Conservation (phyloP, 2,888 invertebrate species). For the Sylvicola cinctus region DNA sequence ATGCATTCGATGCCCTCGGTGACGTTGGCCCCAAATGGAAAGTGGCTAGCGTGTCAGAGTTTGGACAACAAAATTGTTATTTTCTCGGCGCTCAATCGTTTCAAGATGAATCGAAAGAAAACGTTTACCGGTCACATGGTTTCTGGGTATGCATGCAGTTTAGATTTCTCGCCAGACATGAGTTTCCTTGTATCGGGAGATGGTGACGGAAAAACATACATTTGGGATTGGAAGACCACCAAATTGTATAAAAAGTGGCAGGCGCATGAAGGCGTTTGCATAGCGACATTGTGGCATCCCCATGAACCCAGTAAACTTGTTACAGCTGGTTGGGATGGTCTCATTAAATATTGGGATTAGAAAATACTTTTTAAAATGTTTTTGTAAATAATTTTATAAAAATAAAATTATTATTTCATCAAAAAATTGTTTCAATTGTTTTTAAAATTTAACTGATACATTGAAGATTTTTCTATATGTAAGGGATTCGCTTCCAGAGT, state of each 20-base stretch:
- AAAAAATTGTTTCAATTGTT: no score
- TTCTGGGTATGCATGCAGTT: slow-evolving; percentile 91
- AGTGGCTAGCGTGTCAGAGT: slow-evolving; percentile 98
- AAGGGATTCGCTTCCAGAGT: no score
- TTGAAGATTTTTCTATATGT: no score
- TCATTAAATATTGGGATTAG: slow-evolving; percentile 98
- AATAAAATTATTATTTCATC: no score
- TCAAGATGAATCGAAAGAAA: slow-evolving; percentile 96
- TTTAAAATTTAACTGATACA: no score
- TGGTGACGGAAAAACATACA: slow-evolving; percentile 94
- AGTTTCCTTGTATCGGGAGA: slow-evolving; percentile 95
- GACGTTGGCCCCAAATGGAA: slow-evolving; percentile 85
- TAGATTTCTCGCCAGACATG: slow-evolving; percentile 98
- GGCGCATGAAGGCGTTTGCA: slow-evolving; percentile 96
- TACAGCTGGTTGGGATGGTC: slow-evolving; percentile 98
- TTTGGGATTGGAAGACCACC: slow-evolving; percentile 99
- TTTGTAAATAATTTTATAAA: no score
- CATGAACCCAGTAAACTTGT: slow-evolving; percentile 94
- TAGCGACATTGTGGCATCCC: slow-evolving; percentile 90
- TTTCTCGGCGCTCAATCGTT: slow-evolving; percentile 90
- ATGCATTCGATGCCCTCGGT: slow-evolving; percentile 99
- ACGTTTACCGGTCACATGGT: slow-evolving; percentile 98
- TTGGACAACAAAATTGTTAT: slow-evolving; percentile 98
- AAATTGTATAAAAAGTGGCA: slow-evolving; percentile 98
- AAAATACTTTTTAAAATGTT: no score